phyloP scores from a whole-genome alignment of 2,888 invertebrate species.

The Eilema griseolum region DNA sequence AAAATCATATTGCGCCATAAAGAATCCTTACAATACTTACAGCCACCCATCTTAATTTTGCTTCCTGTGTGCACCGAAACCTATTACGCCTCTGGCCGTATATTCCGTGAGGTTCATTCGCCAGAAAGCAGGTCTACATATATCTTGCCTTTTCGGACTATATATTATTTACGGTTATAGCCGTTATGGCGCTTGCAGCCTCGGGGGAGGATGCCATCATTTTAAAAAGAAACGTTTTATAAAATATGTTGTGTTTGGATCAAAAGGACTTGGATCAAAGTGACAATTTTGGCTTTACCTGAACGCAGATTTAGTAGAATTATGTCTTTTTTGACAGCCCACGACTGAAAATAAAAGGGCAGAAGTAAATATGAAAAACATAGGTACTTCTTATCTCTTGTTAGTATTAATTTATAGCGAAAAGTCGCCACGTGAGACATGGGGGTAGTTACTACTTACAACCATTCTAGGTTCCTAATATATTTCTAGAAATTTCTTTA shows the following conservation, averaged over 20 bases:
- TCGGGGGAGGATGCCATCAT: not conserved
- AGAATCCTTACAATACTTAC: constrained; percentile 10
- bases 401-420: no score
- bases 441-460: no score
- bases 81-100: constrained; percentile 13
- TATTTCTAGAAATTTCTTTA: no score
- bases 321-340: no score
- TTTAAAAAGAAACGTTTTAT: constrained; percentile 1
- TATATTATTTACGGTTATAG: constrained; percentile 29
- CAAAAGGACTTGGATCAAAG: not conserved
- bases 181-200: constrained; percentile 4
- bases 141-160: constrained; percentile 21
- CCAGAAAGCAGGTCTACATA: constrained; percentile 31
- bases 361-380: no score
- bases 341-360: no score
- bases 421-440: no score
- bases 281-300: not conserved
- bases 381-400: no score
- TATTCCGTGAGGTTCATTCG: not conserved
- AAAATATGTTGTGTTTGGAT: not conserved
- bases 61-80: constrained; percentile 7
- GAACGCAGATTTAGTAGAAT: not conserved
- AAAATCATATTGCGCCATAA: not conserved
- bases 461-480: no score
- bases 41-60: constrained; percentile 19